A percentile compares a stretch with the other conserved stretches of the same genome.
phyloP scores from a whole-genome alignment of 1,140 invertebrate species.

The Bombus picipes region DNA sequence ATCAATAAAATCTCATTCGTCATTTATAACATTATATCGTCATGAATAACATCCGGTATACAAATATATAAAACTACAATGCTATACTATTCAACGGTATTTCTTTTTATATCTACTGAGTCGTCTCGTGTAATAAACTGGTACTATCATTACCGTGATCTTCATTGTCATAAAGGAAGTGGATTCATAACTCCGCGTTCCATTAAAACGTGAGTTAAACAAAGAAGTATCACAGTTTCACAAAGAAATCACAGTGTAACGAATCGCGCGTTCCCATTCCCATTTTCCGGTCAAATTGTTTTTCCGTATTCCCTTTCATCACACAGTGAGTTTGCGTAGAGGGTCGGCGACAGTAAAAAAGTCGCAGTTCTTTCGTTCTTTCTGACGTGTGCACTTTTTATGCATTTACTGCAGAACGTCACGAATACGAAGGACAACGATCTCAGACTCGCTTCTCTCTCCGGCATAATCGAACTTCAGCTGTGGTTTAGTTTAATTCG shows the following conservation, averaged over 20 bases:
- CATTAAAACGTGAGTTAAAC: neutral
- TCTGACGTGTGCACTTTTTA: slow-evolving; percentile 9
- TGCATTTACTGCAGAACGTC: neutral
- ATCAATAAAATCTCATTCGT: neutral
- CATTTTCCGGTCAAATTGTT: slow-evolving; percentile 21
- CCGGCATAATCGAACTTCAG: neutral
- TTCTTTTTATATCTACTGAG: neutral
- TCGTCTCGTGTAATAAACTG: neutral
- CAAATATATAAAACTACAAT: neutral
- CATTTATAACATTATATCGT: no score
- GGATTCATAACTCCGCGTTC: neutral
- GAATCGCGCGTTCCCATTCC: neutral
- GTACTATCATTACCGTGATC: neutral
- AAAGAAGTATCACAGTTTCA: neutral
- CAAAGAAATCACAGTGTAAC: neutral
- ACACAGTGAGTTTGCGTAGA: slow-evolving; percentile 8
- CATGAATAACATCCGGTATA: no score
- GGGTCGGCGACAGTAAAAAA: neutral
- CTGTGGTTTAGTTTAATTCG: neutral
- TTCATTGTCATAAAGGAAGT: neutral
- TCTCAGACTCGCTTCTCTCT: neutral
- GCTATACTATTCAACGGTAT: neutral
- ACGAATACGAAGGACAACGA: slow-evolving; percentile 4
- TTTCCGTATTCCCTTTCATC: slow-evolving; percentile 27
- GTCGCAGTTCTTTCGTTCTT: slow-evolving; percentile 15